Percentiles rank a stretch among this genome's conserved stretches.
Evolutionary conservation across 2,113 vertebrate species (phyloP).

Genomic region (Fregata magnificens): DNA sequence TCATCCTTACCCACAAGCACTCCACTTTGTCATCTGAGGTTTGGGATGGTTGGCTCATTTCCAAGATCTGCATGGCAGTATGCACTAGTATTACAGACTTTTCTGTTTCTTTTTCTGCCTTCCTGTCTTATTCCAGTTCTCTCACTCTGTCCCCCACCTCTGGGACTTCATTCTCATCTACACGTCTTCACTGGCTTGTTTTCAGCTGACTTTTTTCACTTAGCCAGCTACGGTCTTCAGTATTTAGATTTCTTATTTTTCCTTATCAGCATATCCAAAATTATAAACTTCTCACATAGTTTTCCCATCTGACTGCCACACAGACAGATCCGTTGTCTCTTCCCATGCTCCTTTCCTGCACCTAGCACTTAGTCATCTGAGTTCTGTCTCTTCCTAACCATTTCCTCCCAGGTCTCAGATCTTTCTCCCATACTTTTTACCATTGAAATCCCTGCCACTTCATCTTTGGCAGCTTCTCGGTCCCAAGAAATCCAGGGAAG

Average conservation of each 20-base stretch:
- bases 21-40: too few relatives aligned
- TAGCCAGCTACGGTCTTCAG: background rate
- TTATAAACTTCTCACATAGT: background rate
- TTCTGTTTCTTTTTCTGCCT: background rate
- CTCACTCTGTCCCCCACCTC: background rate
- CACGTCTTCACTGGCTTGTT: conserved; percentile 40
- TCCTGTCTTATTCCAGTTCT: background rate
- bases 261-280: conserved; percentile 19
- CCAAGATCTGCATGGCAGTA: background rate
- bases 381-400: background rate
- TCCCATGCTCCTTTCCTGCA: background rate
- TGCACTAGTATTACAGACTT: background rate
- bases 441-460: background rate
- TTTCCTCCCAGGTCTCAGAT: background rate
- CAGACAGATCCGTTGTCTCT: background rate
- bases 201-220: conserved; percentile 27
- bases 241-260: conserved; percentile 6
- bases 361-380: background rate
- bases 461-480: background rate
- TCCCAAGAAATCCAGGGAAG: background rate
- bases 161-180: conserved; percentile 33
- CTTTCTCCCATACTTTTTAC: background rate
- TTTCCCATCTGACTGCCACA: conserved; percentile 5
- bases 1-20: too few relatives aligned
- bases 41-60: background rate